Percentiles rank a stretch among this genome's conserved stretches.
These are phyloP conservation scores for Chromis chromis DNA, from an alignment of 2,797 vertebrate genomes.

Conservation along the genomic window DNA sequence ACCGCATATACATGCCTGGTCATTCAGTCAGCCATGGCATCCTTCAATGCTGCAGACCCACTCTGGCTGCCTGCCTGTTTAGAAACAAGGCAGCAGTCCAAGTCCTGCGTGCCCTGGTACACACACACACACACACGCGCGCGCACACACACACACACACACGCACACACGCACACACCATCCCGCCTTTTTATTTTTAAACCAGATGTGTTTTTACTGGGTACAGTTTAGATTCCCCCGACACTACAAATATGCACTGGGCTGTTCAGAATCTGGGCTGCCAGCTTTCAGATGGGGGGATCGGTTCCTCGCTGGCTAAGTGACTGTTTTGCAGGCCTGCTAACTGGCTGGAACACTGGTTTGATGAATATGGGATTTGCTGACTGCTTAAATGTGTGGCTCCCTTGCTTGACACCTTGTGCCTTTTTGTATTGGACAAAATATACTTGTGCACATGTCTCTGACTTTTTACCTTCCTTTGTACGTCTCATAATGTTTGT, in stretches of 20 bases:
- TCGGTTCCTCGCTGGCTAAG: conserved; percentile 13
- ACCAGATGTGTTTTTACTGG: conserved; percentile 85
- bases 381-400: conserved; percentile 4
- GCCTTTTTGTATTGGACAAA: conserved; percentile 6
- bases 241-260: conserved; percentile 74
- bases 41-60: conserved; percentile 52
- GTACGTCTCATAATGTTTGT: background rate
- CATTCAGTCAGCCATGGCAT: conserved; percentile 55
- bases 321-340: conserved; percentile 20
- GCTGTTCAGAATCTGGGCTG: conserved; percentile 56
- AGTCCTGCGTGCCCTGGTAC: conserved; percentile 23
- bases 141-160: conserved; percentile 9
- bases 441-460: background rate
- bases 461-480: background rate
- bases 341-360: conserved; percentile 19
- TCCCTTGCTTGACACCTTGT: background rate
- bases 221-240: conserved; percentile 75
- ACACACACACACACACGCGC: conserved; percentile 7
- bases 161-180: conserved; percentile 25
- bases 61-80: conserved; percentile 55
- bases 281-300: conserved; percentile 58
- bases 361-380: conserved; percentile 10
- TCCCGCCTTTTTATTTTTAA: conserved; percentile 78
- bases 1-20: conserved; percentile 50
- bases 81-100: conserved; percentile 62